A percentile compares a stretch with the other conserved stretches of the same genome.
These are phyloP conservation scores for Condylura cristata DNA, from an alignment of 2,113 vertebrate species.

Conservation along the genomic window DNA sequence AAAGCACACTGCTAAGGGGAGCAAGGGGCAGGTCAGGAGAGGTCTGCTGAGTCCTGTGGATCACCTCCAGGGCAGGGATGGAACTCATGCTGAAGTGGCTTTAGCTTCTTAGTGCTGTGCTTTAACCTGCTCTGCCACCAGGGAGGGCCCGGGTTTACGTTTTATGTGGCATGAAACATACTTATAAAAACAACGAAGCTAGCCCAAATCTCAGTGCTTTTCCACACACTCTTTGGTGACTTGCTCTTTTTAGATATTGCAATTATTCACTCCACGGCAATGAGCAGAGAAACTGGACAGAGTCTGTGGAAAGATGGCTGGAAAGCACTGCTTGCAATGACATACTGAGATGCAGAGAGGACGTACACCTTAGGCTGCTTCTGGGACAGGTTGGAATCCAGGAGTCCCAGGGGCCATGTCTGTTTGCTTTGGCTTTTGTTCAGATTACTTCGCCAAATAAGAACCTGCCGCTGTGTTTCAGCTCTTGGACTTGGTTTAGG, in stretches of 20 bases:
- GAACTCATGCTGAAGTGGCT: too few species aligned
- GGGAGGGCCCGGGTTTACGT: too few species aligned
- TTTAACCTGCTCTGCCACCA: too few species aligned
- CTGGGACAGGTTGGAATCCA: neutral
- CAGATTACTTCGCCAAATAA: neutral
- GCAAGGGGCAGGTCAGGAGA: too few species aligned
- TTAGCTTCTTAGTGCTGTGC: too few species aligned
- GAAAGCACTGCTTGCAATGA: constrained; percentile 37
- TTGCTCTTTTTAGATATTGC: constrained; percentile 1
- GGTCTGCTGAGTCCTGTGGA: too few species aligned
- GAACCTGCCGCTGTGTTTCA: constrained; percentile 1
- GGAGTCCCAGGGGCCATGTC: fast-evolving
- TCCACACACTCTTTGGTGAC: neutral
- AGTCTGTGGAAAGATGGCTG: fast-evolving
- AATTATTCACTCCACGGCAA: neutral
- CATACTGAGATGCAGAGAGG: neutral
- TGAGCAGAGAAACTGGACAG: neutral
- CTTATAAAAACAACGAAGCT: constrained; percentile 47
- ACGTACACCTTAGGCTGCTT: neutral
- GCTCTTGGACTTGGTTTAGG: constrained; percentile 53
- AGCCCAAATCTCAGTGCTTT: constrained; percentile 3
- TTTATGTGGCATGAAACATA: neutral
- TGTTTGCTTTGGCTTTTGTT: constrained; percentile 44
- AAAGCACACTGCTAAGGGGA: too few species aligned
- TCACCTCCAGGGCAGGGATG: too few species aligned